A percentile compares a stretch with the other conserved stretches of the same genome.
Conservation (phyloP, 1,140 invertebrate species). For the Kradibia gibbosae region DNA sequence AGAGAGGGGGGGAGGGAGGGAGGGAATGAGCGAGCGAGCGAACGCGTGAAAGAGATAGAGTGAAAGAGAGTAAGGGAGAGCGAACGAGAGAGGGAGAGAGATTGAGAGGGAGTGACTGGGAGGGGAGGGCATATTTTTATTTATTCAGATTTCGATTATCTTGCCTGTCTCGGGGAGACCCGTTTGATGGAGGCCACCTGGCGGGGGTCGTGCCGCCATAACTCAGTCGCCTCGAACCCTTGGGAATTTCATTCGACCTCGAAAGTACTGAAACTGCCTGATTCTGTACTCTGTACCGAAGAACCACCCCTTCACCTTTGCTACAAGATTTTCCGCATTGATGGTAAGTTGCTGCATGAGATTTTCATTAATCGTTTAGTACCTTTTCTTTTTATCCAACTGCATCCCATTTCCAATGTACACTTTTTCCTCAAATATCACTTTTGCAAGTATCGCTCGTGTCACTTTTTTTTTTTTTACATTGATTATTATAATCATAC, state of each 20-base stretch:
- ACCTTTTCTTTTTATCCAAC: not conserved
- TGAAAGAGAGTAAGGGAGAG: not conserved
- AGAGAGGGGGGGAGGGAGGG: constrained; percentile 17
- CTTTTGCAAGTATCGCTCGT: no score
- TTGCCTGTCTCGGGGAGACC: constrained; percentile 59
- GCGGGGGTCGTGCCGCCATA: constrained; percentile 59
- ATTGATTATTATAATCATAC: no score
- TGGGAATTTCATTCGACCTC: constrained; percentile 60
- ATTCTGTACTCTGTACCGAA: not conserved
- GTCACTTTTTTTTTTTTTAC: no score
- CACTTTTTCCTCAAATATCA: no score
- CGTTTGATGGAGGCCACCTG: constrained; percentile 64
- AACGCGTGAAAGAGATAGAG: not conserved
- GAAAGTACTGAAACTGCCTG: constrained; percentile 57
- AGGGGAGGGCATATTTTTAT: constrained; percentile 56
- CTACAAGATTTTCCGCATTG: constrained; percentile 6
- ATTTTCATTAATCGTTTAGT: constrained; percentile 2
- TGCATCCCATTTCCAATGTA: not conserved
- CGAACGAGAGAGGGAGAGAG: constrained; percentile 9
- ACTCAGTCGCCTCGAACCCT: constrained; percentile 58
- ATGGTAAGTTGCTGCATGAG: not conserved
- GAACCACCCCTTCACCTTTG: constrained; percentile 18
- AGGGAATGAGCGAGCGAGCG: not conserved
- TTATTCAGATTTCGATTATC: constrained; percentile 68
- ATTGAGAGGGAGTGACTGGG: constrained; percentile 15